Percentiles rank a stretch among this genome's conserved stretches.
Conservation (phyloP, 2,888 invertebrate species). For the Charanyca ferruginea region DNA sequence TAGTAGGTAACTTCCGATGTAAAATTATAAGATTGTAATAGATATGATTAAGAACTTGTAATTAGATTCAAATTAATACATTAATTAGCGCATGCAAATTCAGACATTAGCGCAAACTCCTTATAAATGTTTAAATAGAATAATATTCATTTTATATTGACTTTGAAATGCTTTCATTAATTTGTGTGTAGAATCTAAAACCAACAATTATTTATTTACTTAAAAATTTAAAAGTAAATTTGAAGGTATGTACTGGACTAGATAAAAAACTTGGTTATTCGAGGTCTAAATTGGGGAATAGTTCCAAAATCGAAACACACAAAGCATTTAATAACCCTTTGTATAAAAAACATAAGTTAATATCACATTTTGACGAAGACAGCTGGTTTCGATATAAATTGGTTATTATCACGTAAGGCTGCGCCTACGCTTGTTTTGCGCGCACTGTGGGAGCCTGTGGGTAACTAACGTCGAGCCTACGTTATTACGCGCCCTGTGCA, state of each 20-base stretch:
- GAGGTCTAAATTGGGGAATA: neutral
- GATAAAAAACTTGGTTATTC: neutral
- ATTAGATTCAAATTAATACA: too few relatives aligned
- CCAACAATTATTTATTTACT: too few relatives aligned
- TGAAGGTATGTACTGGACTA: neutral
- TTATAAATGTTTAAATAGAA: too few relatives aligned
- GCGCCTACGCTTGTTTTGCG: conserved; percentile 59
- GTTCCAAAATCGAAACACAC: conserved; percentile 16
- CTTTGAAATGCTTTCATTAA: too few relatives aligned
- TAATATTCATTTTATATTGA: too few relatives aligned
- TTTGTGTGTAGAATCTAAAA: too few relatives aligned
- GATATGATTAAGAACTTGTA: too few relatives aligned
- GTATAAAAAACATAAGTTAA: conserved; percentile 38
- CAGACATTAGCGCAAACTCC: too few relatives aligned
- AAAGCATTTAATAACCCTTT: neutral
- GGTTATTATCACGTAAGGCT: conserved; percentile 68
- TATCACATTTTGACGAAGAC: conserved; percentile 51
- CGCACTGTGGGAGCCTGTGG: conserved; percentile 63
- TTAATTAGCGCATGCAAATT: too few relatives aligned
- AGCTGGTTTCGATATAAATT: conserved; percentile 62
- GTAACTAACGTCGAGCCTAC: conserved; percentile 76
- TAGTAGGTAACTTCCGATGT: too few relatives aligned
- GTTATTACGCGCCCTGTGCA: conserved; percentile 74
- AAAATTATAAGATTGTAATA: too few relatives aligned
- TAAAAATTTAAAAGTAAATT: too few relatives aligned